A percentile compares a stretch with the other conserved stretches of the same genome.
These are phyloP conservation scores for Buphagus erythrorhynchus DNA, from an alignment of 2,797 vertebrate genomes.

Conservation along the genomic window DNA sequence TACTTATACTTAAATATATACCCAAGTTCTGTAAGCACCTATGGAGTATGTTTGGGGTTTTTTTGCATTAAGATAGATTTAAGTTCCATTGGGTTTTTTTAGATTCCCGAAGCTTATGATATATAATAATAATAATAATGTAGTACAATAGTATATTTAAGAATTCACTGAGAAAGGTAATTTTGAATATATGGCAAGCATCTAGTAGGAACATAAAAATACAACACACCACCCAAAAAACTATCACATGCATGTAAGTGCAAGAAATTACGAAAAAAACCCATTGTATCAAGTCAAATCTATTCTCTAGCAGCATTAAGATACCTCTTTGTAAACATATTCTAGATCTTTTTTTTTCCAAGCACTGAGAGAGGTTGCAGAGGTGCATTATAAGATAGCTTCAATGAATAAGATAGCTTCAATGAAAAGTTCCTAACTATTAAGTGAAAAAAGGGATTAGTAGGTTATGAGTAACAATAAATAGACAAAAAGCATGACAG, in stretches of 20 bases:
- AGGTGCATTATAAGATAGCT: neutral
- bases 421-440: neutral
- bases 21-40: neutral
- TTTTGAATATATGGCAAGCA: neutral
- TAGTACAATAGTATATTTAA: neutral
- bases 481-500: neutral
- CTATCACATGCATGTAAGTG: neutral
- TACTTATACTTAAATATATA: neutral
- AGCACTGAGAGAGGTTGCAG: rapidly evolving
- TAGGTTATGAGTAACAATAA: neutral
- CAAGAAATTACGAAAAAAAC: neutral
- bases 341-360: neutral
- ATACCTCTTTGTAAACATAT: neutral
- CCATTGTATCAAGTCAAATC: neutral
- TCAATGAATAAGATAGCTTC: neutral
- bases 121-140: neutral
- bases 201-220: neutral
- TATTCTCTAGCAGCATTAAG: neutral
- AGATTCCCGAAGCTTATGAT: neutral
- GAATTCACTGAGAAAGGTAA: neutral
- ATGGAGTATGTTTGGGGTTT: neutral
- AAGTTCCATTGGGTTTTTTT: neutral
- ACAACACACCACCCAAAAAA: neutral
- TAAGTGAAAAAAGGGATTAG: neutral
- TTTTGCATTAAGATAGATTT: neutral